These are phyloP conservation scores for Trinectes maculatus DNA, from an alignment of 2,113 vertebrate species.

Conservation along the genomic window DNA sequence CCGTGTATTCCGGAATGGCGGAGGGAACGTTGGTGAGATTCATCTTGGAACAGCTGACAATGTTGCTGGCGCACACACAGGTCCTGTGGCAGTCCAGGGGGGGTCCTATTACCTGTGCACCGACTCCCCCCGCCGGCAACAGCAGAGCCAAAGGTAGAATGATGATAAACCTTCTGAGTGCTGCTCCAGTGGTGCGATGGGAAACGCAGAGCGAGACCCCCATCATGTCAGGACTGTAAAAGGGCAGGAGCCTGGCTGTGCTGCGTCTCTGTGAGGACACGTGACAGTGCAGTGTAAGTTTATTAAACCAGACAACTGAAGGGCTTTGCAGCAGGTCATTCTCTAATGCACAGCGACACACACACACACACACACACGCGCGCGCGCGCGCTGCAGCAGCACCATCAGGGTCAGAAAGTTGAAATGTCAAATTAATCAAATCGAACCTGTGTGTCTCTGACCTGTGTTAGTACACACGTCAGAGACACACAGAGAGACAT, in stretches of 20 bases:
- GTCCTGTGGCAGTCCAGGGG: constrained; percentile 82
- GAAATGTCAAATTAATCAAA: too few species aligned
- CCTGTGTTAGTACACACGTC: too few species aligned
- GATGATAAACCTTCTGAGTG: constrained; percentile 24
- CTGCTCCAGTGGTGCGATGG: constrained; percentile 3
- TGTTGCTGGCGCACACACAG: constrained; percentile 95
- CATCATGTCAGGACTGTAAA: constrained; percentile 46
- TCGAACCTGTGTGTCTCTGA: too few species aligned
- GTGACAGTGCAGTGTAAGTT: too few species aligned
- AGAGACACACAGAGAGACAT: too few species aligned
- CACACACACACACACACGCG: too few species aligned
- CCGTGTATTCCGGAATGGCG: constrained; percentile 83
- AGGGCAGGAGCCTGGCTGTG: constrained; percentile 7
- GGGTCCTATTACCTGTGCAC: constrained; percentile 37
- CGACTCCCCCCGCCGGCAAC: constrained; percentile 14
- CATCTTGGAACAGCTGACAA: constrained; percentile 91
- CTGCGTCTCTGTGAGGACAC: constrained; percentile 43
- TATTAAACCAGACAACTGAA: too few species aligned
- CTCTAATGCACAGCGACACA: too few species aligned
- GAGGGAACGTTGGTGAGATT: constrained; percentile 82
- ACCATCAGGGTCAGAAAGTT: too few species aligned
- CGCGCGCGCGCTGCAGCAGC: too few species aligned
- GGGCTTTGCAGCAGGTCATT: too few species aligned
- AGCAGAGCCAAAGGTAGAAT: constrained; percentile 61
- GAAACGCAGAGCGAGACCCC: constrained; percentile 22